Evolutionary conservation across 2,113 vertebrate genomes (phyloP).

Genomic region (Suncus etruscus): DNA sequence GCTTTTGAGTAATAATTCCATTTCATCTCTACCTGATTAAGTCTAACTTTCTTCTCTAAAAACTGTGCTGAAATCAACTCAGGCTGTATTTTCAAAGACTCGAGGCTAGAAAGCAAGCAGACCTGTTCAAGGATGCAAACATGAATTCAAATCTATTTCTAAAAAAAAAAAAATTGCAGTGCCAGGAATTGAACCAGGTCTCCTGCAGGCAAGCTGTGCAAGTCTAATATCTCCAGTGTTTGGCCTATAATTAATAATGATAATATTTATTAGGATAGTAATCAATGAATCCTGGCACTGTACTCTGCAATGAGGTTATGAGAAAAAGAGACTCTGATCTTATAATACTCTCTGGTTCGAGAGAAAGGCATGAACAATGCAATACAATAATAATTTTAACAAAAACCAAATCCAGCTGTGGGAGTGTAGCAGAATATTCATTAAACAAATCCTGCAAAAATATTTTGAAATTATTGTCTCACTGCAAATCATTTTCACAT

Average conservation of each 20-base stretch:
- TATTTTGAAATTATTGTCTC: conserved; percentile 19
- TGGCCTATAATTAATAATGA: not conserved
- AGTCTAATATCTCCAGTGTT: too few relatives aligned
- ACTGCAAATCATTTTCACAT: not conserved
- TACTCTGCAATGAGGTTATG: not conserved
- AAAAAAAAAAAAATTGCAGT: too few relatives aligned
- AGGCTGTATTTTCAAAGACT: conserved; percentile 64
- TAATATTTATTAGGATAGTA: not conserved
- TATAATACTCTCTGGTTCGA: not conserved
- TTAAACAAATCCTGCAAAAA: not conserved
- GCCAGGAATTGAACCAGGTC: too few relatives aligned
- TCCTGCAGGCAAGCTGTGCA: too few relatives aligned
- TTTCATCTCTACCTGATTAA: conserved; percentile 81
- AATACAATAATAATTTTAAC: not conserved
- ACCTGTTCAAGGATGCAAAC: not conserved
- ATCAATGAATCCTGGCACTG: not conserved
- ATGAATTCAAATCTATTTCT: not conserved
- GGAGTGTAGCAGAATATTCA: not conserved
- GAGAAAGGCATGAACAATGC: not conserved
- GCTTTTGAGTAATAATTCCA: conserved; percentile 82
- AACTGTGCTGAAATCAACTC: conserved; percentile 56
- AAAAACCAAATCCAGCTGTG: not conserved
- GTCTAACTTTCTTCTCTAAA: conserved; percentile 74
- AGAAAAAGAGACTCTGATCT: not conserved
- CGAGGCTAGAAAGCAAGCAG: not conserved